Base-by-base conservation (phyloP, 2,888 invertebrate genomes). In the Pseudococcus viburni region DNA sequence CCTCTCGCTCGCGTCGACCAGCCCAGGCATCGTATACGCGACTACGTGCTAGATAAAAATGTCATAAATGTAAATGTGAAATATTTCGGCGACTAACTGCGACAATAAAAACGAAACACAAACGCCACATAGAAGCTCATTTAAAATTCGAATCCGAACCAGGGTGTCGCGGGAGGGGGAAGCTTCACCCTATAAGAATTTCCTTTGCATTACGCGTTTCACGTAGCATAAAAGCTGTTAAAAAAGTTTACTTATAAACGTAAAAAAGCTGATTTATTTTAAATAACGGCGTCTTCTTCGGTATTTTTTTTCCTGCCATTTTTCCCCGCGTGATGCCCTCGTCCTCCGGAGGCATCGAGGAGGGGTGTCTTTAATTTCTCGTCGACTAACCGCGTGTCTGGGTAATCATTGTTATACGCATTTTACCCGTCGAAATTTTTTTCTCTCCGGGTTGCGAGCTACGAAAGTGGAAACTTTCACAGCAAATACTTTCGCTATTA, bases 11-110 rank as follows among this genome's bases (percentile, higher is more conserved):
- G 55, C 17, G 33, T 22, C n/a, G 42, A 11, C 59, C 26, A 55
- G 59, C 26, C 33, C 48, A 9, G 42, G 42, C 5, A 64, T 9
- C 19, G 11, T 17, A 22, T 84, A 84, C 42, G 9, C 6, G 39
- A 33, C 22, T 85, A 85, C 85, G 85, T 85, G 85, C 59, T 26
- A 85, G 85, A 85, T 85, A 73, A 86, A 86, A 86, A 46, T 48
- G 86, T 86, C 86, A 86, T 86, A 86, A 86, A 86, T 86, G 86
- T 73, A 86, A 86, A 86, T 86, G 86, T 86, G 73, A 73, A 86
- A 86, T 73, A 73, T 73, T 86, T 86, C 46, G 86, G 86, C 86
- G 73, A 86, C 86, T 68, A 68, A 48, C 46, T 86, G 68, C 86
- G 68, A 68, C 68, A 86, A 86, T 86, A 86, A 86, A 85, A 86